Base-by-base conservation (phyloP, 2,888 invertebrate species). In the Scrobipalpa atriplicella region DNA sequence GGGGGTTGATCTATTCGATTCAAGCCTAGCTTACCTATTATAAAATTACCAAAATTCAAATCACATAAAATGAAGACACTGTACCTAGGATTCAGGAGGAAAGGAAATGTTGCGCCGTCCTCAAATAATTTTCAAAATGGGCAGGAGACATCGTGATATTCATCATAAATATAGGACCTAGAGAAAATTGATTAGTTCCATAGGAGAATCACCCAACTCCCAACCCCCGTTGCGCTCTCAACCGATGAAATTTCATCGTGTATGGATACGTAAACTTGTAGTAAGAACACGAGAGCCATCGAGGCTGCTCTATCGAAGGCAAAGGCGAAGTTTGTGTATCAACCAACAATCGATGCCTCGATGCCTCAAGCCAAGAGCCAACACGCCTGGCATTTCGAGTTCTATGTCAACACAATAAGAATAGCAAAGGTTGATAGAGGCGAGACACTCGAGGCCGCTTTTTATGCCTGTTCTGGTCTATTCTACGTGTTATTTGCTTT, bases 371-470 rank as follows among this genome's bases (percentile, higher is more conserved):
- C n/a, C 47, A 47, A 47, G 47, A 47, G 47, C 47, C 16, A 47
- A 47, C 47, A 47, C n/a, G 47, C 18, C 54, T 21, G 54, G 18
- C 54, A 54, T 21, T n/a, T 54, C 10, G 54, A 54, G 54, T 54
- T 54, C 54, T 54, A 21, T 18, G 54, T 21, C 16, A 54, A 54
- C 54, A 54, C 11, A 54, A 54, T 54, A 54, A 19, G 21, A 54
- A 54, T 54, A 21, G 18, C 11, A 16, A 54, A 54, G 54, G 16
- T 47, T 47, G 47, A 47, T 47, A 47, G 47, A 16, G 47, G 16
- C 47, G 18, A 54, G 10, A 21, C 8, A 8, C 16, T 54, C 54
- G 54, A 54, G 19, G 54, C 54, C 21, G 54, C 54, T 54, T 10
- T 10, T 16, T 16, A 54, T 16, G 18, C 1, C 7, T 13, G 10